phyloP scores from a whole-genome alignment of 2,797 vertebrate species.

The Parauchenoglanis ngamensis region DNA sequence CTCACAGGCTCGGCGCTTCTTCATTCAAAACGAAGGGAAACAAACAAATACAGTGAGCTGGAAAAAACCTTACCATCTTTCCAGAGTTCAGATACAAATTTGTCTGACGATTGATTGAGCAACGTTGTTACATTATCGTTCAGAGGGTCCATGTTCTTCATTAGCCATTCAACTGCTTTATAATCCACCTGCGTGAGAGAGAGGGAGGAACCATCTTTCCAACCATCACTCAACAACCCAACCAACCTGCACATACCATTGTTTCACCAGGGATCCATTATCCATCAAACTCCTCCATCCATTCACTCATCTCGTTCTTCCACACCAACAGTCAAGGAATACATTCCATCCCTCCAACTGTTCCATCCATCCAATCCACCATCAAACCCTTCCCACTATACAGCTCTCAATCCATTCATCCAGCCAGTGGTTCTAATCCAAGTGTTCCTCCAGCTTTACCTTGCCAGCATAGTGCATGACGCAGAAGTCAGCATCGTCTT shows the following conservation, averaged over 20 bases:
- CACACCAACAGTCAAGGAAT: not conserved
- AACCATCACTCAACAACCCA: not conserved
- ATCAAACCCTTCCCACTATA: not conserved
- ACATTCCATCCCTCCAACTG: not conserved
- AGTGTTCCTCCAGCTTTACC: constrained; percentile 62
- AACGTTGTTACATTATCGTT: constrained; percentile 84
- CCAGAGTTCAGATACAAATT: constrained; percentile 85
- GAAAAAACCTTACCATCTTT: constrained; percentile 75
- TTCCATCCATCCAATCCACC: not conserved
- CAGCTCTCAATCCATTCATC: not conserved
- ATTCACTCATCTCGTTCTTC: not conserved
- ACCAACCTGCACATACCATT: too few species aligned
- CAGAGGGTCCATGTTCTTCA: constrained; percentile 89
- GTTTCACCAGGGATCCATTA: not conserved
- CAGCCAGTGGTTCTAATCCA: not conserved
- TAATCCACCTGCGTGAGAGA: constrained; percentile 78
- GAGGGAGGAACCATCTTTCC: not conserved
- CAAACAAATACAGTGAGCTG: not conserved
- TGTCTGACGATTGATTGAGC: constrained; percentile 84
- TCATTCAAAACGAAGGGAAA: not conserved
- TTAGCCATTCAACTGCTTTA: constrained; percentile 86
- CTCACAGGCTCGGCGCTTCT: not conserved
- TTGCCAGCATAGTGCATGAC: constrained; percentile 87
- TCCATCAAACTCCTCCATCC: not conserved
- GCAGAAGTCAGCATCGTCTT: constrained; percentile 87